These are phyloP conservation scores for Arnoldichthys spilopterus DNA, from an alignment of 2,797 vertebrate species.

Conservation along the genomic window DNA sequence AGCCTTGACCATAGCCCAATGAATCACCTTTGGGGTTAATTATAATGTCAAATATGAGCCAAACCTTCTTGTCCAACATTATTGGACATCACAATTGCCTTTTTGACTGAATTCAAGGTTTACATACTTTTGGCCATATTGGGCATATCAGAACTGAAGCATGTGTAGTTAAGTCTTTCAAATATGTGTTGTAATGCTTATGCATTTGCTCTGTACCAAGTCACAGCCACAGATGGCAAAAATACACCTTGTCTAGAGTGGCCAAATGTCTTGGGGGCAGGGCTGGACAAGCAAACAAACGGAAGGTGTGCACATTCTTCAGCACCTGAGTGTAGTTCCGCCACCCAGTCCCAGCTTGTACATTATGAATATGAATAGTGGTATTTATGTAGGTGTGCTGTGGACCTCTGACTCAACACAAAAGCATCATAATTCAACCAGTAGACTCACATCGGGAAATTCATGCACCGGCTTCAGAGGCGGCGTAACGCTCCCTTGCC, in stretches of 20 bases:
- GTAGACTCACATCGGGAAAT: slow-evolving; percentile 67
- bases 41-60: too few relatives aligned
- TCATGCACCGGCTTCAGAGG: slow-evolving; percentile 67
- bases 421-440: slow-evolving; percentile 71
- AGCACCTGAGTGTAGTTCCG: slow-evolving; percentile 38
- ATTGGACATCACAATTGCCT: too few relatives aligned
- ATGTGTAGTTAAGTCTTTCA: background rate
- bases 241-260: background rate
- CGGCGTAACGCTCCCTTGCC: slow-evolving; percentile 36
- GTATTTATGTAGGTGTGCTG: slow-evolving; percentile 75
- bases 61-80: too few relatives aligned
- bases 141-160: too few relatives aligned
- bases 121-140: too few relatives aligned
- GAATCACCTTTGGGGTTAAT: too few relatives aligned
- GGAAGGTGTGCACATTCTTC: slow-evolving; percentile 61
- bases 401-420: slow-evolving; percentile 72
- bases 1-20: too few relatives aligned
- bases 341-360: slow-evolving; percentile 57
- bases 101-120: too few relatives aligned
- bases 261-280: background rate
- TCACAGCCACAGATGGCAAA: background rate
- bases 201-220: background rate
- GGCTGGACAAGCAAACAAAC: background rate
- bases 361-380: slow-evolving; percentile 66
- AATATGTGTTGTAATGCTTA: background rate